Conservation (phyloP, 2,888 invertebrate species). For the Dolichomitus sp. region DNA sequence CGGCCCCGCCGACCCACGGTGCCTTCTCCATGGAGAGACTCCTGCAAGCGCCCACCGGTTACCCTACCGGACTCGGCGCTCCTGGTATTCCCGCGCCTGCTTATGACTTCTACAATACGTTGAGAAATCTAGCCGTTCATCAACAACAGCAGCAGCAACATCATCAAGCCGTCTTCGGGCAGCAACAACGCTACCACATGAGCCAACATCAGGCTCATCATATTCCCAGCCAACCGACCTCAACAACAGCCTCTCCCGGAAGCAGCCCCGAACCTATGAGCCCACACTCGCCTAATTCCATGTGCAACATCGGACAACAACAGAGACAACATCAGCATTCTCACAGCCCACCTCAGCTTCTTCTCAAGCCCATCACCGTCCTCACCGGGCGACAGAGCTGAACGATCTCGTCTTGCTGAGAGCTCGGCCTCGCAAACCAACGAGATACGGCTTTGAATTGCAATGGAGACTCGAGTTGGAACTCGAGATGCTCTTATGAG, state of each 20-base stretch:
- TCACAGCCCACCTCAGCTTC: constrained; percentile 84
- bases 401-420: constrained; percentile 61
- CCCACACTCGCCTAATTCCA: constrained; percentile 83
- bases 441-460: constrained; percentile 10
- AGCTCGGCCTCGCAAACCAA: constrained; percentile 17
- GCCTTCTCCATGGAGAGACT: constrained; percentile 87
- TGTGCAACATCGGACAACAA: constrained; percentile 85
- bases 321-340: constrained; percentile 78
- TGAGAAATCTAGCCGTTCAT: constrained; percentile 86
- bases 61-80: constrained; percentile 67
- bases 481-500: constrained; percentile 47
- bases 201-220: constrained; percentile 70
- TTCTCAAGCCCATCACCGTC: constrained; percentile 84
- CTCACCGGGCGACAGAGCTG: constrained; percentile 83
- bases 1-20: constrained; percentile 86
- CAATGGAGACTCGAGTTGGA: constrained; percentile 53
- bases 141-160: constrained; percentile 83
- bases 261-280: constrained; percentile 87
- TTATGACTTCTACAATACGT: constrained; percentile 87
- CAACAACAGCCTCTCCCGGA: constrained; percentile 84
- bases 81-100: constrained; percentile 78
- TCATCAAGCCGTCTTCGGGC: constrained; percentile 71
- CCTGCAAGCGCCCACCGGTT: constrained; percentile 79
- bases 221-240: constrained; percentile 77
- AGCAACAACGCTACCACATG: constrained; percentile 73